Percentiles rank a stretch among this genome's conserved stretches.
phyloP scores from a whole-genome alignment of 2,888 invertebrate species.

The Alsophila aescularia region DNA sequence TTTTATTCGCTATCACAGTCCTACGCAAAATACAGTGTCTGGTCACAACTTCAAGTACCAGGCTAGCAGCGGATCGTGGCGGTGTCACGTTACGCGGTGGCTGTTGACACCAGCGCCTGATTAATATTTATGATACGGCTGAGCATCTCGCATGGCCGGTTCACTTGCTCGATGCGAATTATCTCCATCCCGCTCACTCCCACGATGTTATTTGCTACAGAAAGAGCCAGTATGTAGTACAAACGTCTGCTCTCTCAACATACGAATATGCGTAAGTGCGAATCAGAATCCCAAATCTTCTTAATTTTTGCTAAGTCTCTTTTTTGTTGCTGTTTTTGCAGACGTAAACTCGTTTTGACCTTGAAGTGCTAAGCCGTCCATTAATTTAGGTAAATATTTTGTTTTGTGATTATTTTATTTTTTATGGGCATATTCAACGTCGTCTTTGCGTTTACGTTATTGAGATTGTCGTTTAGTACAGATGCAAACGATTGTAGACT shows the following conservation, averaged over 20 bases:
- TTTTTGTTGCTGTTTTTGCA: slow-evolving; percentile 56
- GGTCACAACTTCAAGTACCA: slow-evolving; percentile 68
- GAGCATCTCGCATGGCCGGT: slow-evolving; percentile 84
- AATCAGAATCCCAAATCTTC: slow-evolving; percentile 80
- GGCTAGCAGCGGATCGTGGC: slow-evolving; percentile 76
- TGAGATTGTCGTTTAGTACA: too few species aligned
- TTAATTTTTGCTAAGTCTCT: slow-evolving; percentile 66
- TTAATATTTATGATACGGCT: slow-evolving; percentile 85
- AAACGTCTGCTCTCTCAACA: slow-evolving; percentile 71
- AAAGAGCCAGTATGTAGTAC: slow-evolving; percentile 61
- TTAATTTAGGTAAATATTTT: slow-evolving; percentile 44
- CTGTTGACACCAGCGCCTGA: slow-evolving; percentile 85
- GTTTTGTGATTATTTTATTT: slow-evolving; percentile 24
- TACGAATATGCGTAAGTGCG: slow-evolving; percentile 77
- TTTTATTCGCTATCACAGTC: slow-evolving; percentile 27
- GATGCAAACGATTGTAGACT: slow-evolving; percentile 31
- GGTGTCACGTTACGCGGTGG: slow-evolving; percentile 84
- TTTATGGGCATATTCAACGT: slow-evolving; percentile 9
- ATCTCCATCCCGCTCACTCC: slow-evolving; percentile 69
- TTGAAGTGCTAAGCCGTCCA: slow-evolving; percentile 41
- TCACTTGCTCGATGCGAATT: slow-evolving; percentile 77
- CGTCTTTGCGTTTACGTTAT: not conserved
- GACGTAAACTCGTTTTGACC: slow-evolving; percentile 49
- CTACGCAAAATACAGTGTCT: slow-evolving; percentile 54
- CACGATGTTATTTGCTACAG: slow-evolving; percentile 45